These are phyloP conservation scores for Electrona antarctica DNA, from an alignment of 2,113 vertebrate genomes.

Conservation along the genomic window DNA sequence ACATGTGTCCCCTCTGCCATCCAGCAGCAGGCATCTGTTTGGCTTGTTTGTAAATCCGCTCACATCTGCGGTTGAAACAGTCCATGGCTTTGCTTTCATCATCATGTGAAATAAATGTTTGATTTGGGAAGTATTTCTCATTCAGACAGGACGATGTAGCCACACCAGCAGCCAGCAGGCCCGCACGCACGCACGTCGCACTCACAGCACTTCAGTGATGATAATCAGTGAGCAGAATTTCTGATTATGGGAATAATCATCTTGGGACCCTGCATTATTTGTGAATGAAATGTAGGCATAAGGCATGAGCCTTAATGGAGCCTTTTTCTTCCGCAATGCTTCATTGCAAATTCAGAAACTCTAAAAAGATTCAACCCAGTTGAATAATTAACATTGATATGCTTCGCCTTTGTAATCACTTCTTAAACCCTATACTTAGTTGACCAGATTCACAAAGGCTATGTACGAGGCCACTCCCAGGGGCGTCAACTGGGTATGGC, in stretches of 20 bases:
- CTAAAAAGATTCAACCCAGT: too few relatives aligned
- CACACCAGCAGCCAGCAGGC: background rate
- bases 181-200: background rate
- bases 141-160: slow-evolving; percentile 18
- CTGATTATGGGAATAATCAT: slow-evolving; percentile 15
- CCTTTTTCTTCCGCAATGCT: too few relatives aligned
- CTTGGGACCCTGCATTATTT: background rate
- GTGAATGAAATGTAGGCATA: background rate
- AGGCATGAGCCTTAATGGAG: background rate
- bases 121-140: slow-evolving; percentile 31
- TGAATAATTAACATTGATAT: too few relatives aligned
- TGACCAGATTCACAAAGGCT: too few relatives aligned
- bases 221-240: background rate
- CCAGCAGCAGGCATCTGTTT: slow-evolving; percentile 45
- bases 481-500: too few relatives aligned
- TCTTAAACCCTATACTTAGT: too few relatives aligned
- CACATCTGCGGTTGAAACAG: slow-evolving; percentile 43
- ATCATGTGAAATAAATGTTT: slow-evolving; percentile 20
- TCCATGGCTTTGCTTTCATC: slow-evolving; percentile 29
- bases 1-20: slow-evolving; percentile 27
- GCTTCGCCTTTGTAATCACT: too few relatives aligned
- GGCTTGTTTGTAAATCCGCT: slow-evolving; percentile 44
- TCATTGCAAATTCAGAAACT: background rate
- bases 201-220: background rate
- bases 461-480: too few relatives aligned